Percentiles rank a stretch among this genome's conserved stretches.
These are phyloP conservation scores for Lutraria lutraria DNA, from an alignment of 2,888 invertebrate genomes.

Conservation along the genomic window DNA sequence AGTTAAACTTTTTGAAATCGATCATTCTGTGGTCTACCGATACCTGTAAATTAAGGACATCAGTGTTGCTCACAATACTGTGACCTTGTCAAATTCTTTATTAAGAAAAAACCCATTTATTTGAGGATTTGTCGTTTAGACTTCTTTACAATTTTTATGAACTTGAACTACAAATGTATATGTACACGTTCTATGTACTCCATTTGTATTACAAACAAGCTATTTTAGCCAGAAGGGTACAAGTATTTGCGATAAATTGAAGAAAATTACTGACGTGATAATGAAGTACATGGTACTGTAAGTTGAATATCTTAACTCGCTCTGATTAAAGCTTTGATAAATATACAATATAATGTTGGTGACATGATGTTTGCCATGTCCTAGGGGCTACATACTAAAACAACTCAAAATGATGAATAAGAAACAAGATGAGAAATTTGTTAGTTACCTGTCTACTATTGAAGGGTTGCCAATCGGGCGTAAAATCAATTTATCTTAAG, in stretches of 20 bases:
- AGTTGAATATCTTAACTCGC: background rate
- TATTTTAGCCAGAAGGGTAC: conserved; percentile 25
- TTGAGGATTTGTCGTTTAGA: background rate
- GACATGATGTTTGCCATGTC: background rate
- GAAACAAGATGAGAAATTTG: conserved; percentile 33
- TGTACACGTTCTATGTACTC: background rate
- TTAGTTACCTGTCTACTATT: conserved; percentile 36
- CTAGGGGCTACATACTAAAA: conserved; percentile 18
- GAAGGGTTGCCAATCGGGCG: conserved; percentile 25
- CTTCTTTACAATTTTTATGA: background rate
- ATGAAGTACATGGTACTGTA: conserved; percentile 25
- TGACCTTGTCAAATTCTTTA: background rate
- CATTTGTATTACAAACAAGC: background rate
- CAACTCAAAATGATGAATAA: conserved; percentile 1
- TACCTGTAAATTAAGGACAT: too few relatives aligned
- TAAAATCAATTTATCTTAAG: conserved; percentile 41
- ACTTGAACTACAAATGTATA: too few relatives aligned
- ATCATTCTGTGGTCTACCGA: too few relatives aligned
- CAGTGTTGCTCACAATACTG: background rate
- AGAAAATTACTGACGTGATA: conserved; percentile 29
- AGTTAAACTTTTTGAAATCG: too few relatives aligned
- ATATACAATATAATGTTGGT: conserved; percentile 7
- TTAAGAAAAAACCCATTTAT: background rate
- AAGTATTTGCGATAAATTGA: background rate
- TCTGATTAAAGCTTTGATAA: conserved; percentile 33